Evolutionary conservation across 2,113 vertebrate genomes (phyloP), one percentile per base, ranked within the genome.

Genomic region (Petromus typicus): DNA sequence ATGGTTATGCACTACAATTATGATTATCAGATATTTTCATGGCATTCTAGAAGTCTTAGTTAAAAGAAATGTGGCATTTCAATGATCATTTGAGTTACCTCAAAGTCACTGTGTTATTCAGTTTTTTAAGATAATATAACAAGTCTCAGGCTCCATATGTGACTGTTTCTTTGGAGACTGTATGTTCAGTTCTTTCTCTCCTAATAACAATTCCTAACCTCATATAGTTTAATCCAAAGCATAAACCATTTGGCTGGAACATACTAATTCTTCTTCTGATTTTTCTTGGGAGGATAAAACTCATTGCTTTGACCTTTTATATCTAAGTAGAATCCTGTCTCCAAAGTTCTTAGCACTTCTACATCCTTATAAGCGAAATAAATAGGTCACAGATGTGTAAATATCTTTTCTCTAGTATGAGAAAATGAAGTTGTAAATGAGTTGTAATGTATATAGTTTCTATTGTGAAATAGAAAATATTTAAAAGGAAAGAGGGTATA

Each of bases 11-110:
- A 10, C 4, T 83, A 75, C 73, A 94, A 90, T 8, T 73, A 61
- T 89, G 30, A 34, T 71, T 84, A 56, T 79, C 2, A 25, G 56
- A 84, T 37, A 90, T 67, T 96, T 83, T 61, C 56, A 67, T 93
- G 79, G 11, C 7, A 84, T 82, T 57, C 67, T 34, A 30, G 75
- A 48, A 17, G 18, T 79, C 22, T 51, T 83, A 84, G 25, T 43
- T 80, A 73, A 73, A 75, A 75, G 25, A 79, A 75, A 17, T 87
- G 8, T 90, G n/a, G 11, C 73, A 4, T 4, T 61, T 11, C 5
- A 14, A 4, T 83, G 71, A 69, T 13, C 1, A 22, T 2, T 48
- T 79, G 51, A 20, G 1, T 45, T 25, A 45, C 5, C 7, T 20
- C 48, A 2, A 23, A 30, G 18, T 85, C 82, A 48, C 71, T n/a